These are phyloP conservation scores for Chondrosia reniformis DNA, from an alignment of 37 sponge, comb jelly and placozoan species.

Conservation along the genomic window DNA sequence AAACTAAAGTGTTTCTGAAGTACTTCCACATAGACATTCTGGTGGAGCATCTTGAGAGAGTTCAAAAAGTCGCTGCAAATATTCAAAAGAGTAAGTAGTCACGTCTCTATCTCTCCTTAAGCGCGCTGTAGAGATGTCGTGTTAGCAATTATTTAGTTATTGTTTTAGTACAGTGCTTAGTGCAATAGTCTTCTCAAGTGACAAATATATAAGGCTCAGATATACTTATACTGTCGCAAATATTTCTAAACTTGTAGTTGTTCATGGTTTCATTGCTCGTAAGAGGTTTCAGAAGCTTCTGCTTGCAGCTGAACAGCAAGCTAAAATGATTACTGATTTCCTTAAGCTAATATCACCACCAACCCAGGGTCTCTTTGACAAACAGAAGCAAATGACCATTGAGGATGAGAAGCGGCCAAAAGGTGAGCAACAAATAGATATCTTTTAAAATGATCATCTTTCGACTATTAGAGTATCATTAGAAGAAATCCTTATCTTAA, in stretches of 20 bases:
- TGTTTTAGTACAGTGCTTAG: too few relatives aligned
- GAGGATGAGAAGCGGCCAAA: constrained; percentile 43
- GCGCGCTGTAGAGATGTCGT: too few relatives aligned
- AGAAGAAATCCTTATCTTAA: too few relatives aligned
- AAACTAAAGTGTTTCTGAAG: constrained; percentile 79
- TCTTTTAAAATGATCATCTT: too few relatives aligned
- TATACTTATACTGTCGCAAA: too few relatives aligned
- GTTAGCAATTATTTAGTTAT: too few relatives aligned
- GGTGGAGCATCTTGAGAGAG: constrained; percentile 37
- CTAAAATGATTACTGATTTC: constrained; percentile 31
- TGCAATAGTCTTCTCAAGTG: too few relatives aligned
- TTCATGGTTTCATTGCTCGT: constrained; percentile 62
- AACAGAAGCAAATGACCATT: constrained; percentile 28
- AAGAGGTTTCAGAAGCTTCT: constrained; percentile 34
- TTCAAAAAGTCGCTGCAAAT: constrained; percentile 50
- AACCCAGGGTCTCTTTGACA: constrained; percentile 1
- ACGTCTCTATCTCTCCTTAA: too few relatives aligned
- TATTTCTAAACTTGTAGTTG: too few relatives aligned
- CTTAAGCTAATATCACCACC: neutral
- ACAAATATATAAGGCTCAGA: too few relatives aligned
- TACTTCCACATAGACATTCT: constrained; percentile 64
- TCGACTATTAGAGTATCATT: too few relatives aligned
- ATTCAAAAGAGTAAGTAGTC: constrained; percentile 28
- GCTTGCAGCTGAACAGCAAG: constrained; percentile 41
- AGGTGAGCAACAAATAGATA: constrained; percentile 23